Conservation (phyloP, 1,140 invertebrate species). For the Formica selysi region DNA sequence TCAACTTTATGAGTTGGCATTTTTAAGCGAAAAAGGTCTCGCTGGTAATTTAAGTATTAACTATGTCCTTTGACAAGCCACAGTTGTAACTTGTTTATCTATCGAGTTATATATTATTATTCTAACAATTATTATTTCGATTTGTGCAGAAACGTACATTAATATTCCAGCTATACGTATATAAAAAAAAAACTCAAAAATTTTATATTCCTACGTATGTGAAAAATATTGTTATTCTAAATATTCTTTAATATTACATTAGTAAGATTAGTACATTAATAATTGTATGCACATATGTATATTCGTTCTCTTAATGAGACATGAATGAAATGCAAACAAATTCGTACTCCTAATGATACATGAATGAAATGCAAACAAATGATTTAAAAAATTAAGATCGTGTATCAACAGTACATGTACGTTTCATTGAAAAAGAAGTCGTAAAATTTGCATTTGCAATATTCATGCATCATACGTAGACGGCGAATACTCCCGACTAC, state of each 20-base stretch:
- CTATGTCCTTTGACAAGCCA: slow-evolving; percentile 1
- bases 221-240: background rate
- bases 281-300: background rate
- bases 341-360: background rate
- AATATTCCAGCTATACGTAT: background rate
- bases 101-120: background rate
- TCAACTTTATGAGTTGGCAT: background rate
- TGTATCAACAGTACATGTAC: background rate
- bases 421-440: slow-evolving; percentile 37
- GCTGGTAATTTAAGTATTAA: background rate
- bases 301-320: background rate
- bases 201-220: background rate
- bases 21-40: background rate
- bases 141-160: background rate
- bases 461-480: slow-evolving; percentile 53
- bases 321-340: background rate
- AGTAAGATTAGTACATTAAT: background rate
- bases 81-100: background rate
- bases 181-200: background rate
- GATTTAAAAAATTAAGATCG: slow-evolving; percentile 24
- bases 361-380: background rate
- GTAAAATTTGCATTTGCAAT: slow-evolving; percentile 32
- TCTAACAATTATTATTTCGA: background rate
- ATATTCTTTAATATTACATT: background rate
- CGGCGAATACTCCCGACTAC: slow-evolving; percentile 29